Evolutionary conservation across 2,113 vertebrate genomes (phyloP), one percentile per base, ranked within the genome.

Genomic region (Benitochromis conjunctus): DNA sequence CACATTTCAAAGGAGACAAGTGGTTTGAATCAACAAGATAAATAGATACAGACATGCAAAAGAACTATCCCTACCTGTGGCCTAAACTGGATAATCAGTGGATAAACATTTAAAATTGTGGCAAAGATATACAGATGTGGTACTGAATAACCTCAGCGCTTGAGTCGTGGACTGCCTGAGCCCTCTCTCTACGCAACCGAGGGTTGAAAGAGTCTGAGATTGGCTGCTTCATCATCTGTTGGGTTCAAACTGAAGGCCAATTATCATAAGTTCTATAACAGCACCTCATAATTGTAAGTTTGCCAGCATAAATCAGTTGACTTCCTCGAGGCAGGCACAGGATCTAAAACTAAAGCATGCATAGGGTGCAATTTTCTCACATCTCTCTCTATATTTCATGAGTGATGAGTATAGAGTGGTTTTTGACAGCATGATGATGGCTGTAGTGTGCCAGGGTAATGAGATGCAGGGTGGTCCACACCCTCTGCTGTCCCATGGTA

Each of bases 401-500:
- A 79, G 31, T 26, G 83, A 88, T 51, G 83, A 58, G 82, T 11
- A 46, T 53, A 38, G 74, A 12, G 21, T 26, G 9, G 24, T n/a
- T 82, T 80, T 6, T 85, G 80, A 91, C 83, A 62, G 58, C 48
- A 66, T 58, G 81, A 78, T 80, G 89, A 66, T 34, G 79, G 55
- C 54, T 5, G 51, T 53, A 54, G 66, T 64, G 53, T 80, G 71
- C 69, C 83, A 79, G 29, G 24, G 43, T 80, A 60, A 82, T 51
- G 60, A 79, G 84, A 71, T 4, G 36, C 41, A 6, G 82, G 80
- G 89, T 88, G 87, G 88, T 43, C 85, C 77, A 86, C 86, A 24
- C 83, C 86, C 81, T 88, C 56, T n/a, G 62, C 81, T 16, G 77
- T 92, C 90, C 87, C 88, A 38, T 38, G 86, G 82, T 57, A 38